Evolutionary conservation across 2,797 vertebrate species (phyloP), one percentile per base, ranked within the genome.

Genomic region (Amblyopsis hoosieri): DNA sequence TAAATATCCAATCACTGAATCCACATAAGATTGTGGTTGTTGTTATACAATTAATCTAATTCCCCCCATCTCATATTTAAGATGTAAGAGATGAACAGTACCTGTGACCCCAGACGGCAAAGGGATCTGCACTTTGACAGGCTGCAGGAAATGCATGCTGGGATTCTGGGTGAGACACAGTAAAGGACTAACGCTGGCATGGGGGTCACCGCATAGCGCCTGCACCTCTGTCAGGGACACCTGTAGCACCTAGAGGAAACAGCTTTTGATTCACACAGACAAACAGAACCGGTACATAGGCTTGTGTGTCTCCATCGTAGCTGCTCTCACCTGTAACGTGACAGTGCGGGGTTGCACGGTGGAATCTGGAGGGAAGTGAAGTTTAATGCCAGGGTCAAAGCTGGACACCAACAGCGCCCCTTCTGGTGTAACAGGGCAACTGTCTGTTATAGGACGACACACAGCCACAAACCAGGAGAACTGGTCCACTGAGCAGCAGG

Each of bases 401-500:
- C 90, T 94, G 51, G 95, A 98, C 63, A 95, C 94, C 58, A 99
- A 88, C 75, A 96, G 74, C 0, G 92, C 86, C 46, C 96, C 97
- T 45, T 94, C 90, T 58, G 95, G 86, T 47, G 91, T 81, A 9
- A 99, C 93, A 12, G 88, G 74, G 85, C 96, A 97, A 64, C 87
- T 80, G 67, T 99, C 92, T 75, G 90, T 93, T 62, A 93, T 91
- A 3, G 94, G 95, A 61, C 94, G 91, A 11, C 93, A 94, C 15
- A 98, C 89, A 1, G 92, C 95, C 12, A 98, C 92, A 74, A 99
- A 99, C 95, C 96, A 99, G 12, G 98, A 99, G 87, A 99, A 99
- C 71, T 98, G 95, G 11, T 75, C 85, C 48, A 97, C 94, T 2
- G 84, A 89, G 76, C 95, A 97, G 79, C 85, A 93, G 10, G 96